Evolutionary conservation across 2,113 vertebrate species (phyloP), one percentile per base, ranked within the genome.

Genomic region (Leucopsar rothschildi): DNA sequence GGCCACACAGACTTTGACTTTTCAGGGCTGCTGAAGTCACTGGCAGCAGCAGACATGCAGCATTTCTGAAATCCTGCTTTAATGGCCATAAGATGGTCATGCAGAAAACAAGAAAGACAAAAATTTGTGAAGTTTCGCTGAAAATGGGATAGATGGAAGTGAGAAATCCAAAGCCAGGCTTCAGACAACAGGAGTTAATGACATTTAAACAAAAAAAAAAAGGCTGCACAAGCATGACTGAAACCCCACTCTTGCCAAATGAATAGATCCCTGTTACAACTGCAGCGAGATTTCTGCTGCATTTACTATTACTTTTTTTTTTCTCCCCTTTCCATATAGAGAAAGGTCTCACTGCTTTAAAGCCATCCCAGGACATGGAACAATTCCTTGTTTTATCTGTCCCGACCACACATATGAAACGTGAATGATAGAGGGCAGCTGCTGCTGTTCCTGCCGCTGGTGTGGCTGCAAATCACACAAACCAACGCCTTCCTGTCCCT

Each of bases 401-500:
- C 83, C 83, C 15, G 11, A 86, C 92, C 97, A 97, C 86, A 91
- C 59, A 0, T 87, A 86, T 23, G 66, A 91, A 85, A 53, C 31
- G 16, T 82, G 89, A 89, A 61, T 84, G 90, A 93, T 23, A 94
- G 94, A 78, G 45, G 72, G 63, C 92, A 93, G 96, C 87, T 91
- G 88, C 81, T 73, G 87, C 73, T 87, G 73, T 68, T 75, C 81
- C 90, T 82, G 91, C 63, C 0, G 0, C 92, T 45, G 84, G 50
- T 76, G 63, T 0, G 69, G 93, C 91, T 95, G 96, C 95, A 93
- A 96, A 93, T 87, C 82, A 95, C 93, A 96, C 92, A 93, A 96
- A 96, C 95, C 96, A 97, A 95, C 96, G 76, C 96, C 97, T 97
- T 97, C 96, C 96, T 96, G 97, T 96, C 96, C 94, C 95, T 93